Evolutionary conservation across 2,888 invertebrate species (phyloP).

Genomic region (Allacma fusca): DNA sequence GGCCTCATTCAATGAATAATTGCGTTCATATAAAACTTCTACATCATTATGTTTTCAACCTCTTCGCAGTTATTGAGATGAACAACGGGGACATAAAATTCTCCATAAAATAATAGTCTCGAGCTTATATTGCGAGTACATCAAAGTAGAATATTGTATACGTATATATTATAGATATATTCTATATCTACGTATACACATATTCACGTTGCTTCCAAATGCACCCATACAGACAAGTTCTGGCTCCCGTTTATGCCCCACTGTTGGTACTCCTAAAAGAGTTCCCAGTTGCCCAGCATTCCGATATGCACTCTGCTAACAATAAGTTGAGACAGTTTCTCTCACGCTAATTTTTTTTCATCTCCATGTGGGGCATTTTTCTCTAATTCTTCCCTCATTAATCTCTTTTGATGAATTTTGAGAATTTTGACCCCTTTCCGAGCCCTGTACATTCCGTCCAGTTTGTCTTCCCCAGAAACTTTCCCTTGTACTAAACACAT

Average conservation of each 20-base stretch:
- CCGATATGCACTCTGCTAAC: no score
- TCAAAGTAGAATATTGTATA: no score
- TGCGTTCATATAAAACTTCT: constrained; percentile 55
- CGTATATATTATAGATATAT: no score
- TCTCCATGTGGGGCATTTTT: background rate
- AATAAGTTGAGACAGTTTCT: background rate
- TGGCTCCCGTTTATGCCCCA: no score
- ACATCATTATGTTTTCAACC: constrained; percentile 45
- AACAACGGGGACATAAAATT: constrained; percentile 20
- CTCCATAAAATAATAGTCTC: constrained; percentile 30
- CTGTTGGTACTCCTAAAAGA: no score
- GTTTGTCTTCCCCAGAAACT: background rate
- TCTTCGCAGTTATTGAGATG: constrained; percentile 16
- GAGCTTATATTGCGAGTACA: background rate
- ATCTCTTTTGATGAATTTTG: background rate
- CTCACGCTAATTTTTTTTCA: background rate
- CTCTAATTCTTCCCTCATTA: background rate
- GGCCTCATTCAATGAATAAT: constrained; percentile 56
- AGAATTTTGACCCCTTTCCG: no score
- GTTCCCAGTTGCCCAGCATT: no score
- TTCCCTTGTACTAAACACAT: background rate
- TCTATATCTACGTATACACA: no score
- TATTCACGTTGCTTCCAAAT: no score
- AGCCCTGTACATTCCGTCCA: background rate
- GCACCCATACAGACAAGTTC: no score